Base-by-base conservation (phyloP, 2,113 vertebrate species). In the Acanthisitta chloris region DNA sequence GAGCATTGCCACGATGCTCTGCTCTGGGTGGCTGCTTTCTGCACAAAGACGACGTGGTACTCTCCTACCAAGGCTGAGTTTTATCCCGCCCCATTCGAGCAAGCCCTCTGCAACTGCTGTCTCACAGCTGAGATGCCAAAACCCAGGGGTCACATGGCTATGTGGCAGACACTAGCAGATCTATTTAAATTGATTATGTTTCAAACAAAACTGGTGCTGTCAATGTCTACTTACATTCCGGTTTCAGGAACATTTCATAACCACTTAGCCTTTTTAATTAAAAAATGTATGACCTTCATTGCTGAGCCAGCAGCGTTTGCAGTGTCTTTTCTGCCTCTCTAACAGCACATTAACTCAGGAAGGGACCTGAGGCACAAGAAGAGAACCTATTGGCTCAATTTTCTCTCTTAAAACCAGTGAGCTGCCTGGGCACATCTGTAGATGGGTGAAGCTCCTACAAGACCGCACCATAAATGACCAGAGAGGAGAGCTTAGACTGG, bases 171-270 rank as follows among this genome's bases (percentile, higher is more conserved):
- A 8, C 9, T 2, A 87, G 62, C 52, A 57, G 83, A 81, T 92
- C 92, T 74, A 81, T 87, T 92, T 67, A 72, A 61, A 94, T 76
- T 79, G 83, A 91, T 92, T 69, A 71, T 11, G n/a, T 69, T 67
- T 71, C 83, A 77, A n/a, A 81, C 43, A 79, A 36, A 86, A 66
- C 40, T 14, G 52, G 45, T 81, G 59, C 51, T 59, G 31, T 74
- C n/a, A 0, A 55, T 31, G 34, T 33, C 83, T 67, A 2, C 55
- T 91, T n/a, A 33, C 51, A 23, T 57, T 51, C 46, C 20, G 29
- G 42, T 59, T 87, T 59, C 69, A 36, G 84, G 64, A 86, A 40
- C 70, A 23, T 78, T 93, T 84, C 80, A 86, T 84, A 88, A 86
- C 29, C n/a, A 14, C 59, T 91, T 65, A 48, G 15, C 24, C 69